Evolutionary conservation across 2,888 invertebrate species (phyloP).

Genomic region (Acleris cristana): DNA sequence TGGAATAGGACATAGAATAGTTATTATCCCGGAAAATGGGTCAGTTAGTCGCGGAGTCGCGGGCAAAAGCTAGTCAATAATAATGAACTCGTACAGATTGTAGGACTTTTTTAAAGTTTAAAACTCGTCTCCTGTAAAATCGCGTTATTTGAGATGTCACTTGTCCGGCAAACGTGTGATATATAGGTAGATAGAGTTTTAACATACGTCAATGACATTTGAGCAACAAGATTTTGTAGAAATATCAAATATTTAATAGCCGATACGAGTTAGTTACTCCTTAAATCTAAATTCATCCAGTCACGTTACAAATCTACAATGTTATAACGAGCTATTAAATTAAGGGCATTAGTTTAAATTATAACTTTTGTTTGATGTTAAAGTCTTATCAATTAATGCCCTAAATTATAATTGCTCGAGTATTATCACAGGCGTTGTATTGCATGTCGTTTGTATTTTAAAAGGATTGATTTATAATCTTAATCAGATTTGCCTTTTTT

Average conservation of each 20-base stretch:
- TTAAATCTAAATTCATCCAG: constrained; percentile 1
- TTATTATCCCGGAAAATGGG: too few relatives aligned
- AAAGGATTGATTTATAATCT: too few relatives aligned
- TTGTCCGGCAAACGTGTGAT: too few relatives aligned
- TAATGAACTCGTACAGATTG: too few relatives aligned
- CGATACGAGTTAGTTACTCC: not conserved
- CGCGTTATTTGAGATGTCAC: too few relatives aligned
- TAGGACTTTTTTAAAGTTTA: too few relatives aligned
- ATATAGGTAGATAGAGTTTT: not conserved
- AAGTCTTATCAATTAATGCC: not conserved
- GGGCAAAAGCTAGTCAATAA: too few relatives aligned
- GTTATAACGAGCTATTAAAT: not conserved
- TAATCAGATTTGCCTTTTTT: too few relatives aligned
- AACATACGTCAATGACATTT: not conserved
- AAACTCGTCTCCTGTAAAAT: too few relatives aligned
- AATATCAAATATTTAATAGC: not conserved
- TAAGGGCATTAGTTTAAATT: not conserved
- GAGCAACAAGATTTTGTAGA: constrained; percentile 10
- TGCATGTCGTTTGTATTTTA: not conserved
- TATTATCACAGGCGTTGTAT: constrained; percentile 13
- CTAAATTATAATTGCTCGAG: not conserved
- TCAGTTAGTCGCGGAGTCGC: too few relatives aligned
- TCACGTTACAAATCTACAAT: constrained; percentile 5
- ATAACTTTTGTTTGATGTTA: not conserved
- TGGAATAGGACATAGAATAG: too few relatives aligned